Conservation (phyloP, 2,113 vertebrate species). For the Terrapene triunguis region DNA sequence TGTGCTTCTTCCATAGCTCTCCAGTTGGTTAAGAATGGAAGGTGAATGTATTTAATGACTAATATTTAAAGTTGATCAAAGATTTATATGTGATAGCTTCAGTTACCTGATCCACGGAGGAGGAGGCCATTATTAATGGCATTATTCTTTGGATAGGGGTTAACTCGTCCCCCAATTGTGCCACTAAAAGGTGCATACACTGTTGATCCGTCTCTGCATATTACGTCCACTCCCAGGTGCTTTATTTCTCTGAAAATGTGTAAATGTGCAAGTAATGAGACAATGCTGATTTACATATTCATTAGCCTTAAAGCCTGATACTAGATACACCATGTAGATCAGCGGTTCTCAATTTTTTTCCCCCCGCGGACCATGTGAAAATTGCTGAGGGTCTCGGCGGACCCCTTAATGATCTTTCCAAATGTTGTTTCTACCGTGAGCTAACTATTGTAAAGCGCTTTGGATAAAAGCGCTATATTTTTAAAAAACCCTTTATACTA, state of each 20-base stretch:
- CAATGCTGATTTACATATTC: rapidly evolving
- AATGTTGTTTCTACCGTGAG: too few species aligned
- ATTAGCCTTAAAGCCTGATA: neutral
- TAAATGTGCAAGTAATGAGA: rapidly evolving
- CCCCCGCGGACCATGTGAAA: too few species aligned
- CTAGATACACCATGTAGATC: neutral
- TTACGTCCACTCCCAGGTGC: constrained; percentile 66
- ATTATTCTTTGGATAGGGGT: constrained; percentile 65
- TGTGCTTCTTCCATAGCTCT: neutral
- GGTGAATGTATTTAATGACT: rapidly evolving
- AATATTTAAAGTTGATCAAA: rapidly evolving
- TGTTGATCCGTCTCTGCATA: constrained; percentile 77
- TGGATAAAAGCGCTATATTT: too few species aligned
- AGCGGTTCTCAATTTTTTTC: too few species aligned
- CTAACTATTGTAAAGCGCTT: too few species aligned
- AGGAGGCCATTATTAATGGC: constrained; percentile 82
- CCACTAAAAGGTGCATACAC: constrained; percentile 84
- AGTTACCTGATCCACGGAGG: constrained; percentile 64
- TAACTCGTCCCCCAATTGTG: constrained; percentile 65
- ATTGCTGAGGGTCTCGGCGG: too few species aligned
- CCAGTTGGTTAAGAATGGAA: neutral
- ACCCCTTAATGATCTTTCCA: too few species aligned
- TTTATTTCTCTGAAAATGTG: neutral
- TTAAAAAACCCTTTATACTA: too few species aligned
- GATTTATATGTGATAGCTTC: rapidly evolving